Base-by-base conservation (phyloP, 2,113 vertebrate species). In the Hypomesus transpacificus region DNA sequence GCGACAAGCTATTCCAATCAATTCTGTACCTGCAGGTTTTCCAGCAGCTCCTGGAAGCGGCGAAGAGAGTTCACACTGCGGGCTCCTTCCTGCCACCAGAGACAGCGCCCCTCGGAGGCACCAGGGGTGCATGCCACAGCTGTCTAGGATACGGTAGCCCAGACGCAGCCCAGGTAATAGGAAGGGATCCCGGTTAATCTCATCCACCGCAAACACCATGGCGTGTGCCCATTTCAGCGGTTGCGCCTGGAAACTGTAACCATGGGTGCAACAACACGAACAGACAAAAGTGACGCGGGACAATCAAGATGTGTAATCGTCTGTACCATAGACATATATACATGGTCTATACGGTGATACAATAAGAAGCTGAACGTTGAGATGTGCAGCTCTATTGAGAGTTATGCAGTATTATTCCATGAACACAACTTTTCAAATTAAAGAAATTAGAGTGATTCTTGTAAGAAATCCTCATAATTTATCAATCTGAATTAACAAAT, bases 141-240 rank as follows among this genome's bases (percentile, higher is more conserved):
- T 85, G 66, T 85, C 85, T 65, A 82, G 72, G 39, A 88, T 70
- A 34, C 74, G 73, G 71, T 81, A 88, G 18, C 84, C 85, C 46
- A 85, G 76, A 26, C 16, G 62, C 11, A 88, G 64, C 50, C 86
- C 80, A 0, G 85, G 86, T 3, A 87, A 72, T 50, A 87, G 73
- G 59, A 21, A 66, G 7, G 77, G 74, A 20, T 77, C 73, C 28
- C 67, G 66, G 75, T 87, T 87, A 61, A 87, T 88, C 70, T 87
- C 83, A 11, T 88, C 81, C 54, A 88, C 82, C 2, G 86, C 81
- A 68, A 85, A 88, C 14, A 79, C 67, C 50, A 87, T 46, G n/a
- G 79, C 82, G 18, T 84, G 75, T 16, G 71, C 66, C 83, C 83
- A 84, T 13, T 59, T 82, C 14, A 78, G 56, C 7, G 78, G 61